Evolutionary conservation across 2,113 vertebrate genomes (phyloP), one percentile per base, ranked within the genome.

Genomic region (Oryzias curvinotus): DNA sequence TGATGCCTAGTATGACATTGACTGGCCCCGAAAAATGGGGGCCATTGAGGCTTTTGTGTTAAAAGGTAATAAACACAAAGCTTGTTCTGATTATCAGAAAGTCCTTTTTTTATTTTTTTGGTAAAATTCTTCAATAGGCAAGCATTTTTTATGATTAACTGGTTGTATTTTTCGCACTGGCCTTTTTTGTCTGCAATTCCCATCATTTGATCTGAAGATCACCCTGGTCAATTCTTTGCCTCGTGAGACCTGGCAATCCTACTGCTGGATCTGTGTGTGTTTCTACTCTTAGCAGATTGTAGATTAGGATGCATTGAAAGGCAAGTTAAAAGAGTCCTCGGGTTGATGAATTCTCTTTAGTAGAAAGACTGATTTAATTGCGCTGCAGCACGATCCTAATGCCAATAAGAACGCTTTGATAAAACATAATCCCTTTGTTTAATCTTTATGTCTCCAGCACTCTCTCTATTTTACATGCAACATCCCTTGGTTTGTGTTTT

Each of bases 281-380:
- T 28, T 17, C 26, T 19, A 47, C 45, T 48, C 19, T 19, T 67
- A 21, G 71, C 48, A 47, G 68, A 30, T 65, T 57, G 45, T 0
- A 45, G 63, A 71, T 86, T 65, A 73, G 52, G 61, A 54, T 23
- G 54, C 25, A n/a, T 50, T 49, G 62, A 80, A 68, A 78, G 76
- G 57, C 21, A 54, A 71, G 77, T 81, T 86, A 64, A 87, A 82
- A 75, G 75, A 78, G 50, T 70, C 76, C 76, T 85, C 57, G 12
- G 79, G 72, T 80, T 81, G 74, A 85, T 86, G 68, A 84, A 87
- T 80, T 80, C 75, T 80, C 78, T 84, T 81, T 74, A 71, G 77
- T 68, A 72, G 81, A 75, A 81, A 79, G 75, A 82, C 70, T 59
- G 58, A 80, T 85, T 87, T 83, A 89, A 88, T 88, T 86, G 82